Evolutionary conservation across 2,888 invertebrate genomes (phyloP).

Genomic region (Thyatira batis): DNA sequence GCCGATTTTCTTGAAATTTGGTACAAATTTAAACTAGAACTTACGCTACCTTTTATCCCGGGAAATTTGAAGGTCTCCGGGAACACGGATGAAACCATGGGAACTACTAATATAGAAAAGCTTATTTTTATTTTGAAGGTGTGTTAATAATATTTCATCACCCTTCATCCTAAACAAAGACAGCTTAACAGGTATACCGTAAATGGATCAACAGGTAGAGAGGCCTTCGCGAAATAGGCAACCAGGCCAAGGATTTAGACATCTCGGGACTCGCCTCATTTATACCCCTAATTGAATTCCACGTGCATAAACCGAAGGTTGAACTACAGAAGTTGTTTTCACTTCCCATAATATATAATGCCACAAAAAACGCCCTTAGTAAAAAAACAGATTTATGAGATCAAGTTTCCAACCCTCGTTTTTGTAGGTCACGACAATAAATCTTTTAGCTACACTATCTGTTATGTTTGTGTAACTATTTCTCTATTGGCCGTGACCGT

Average conservation of each 20-base stretch:
- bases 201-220: constrained; percentile 56
- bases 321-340: not conserved
- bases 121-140: no score
- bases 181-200: constrained; percentile 38
- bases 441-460: not conserved
- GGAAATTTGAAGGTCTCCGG: no score
- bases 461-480: not conserved
- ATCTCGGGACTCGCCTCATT: constrained; percentile 1
- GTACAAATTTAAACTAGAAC: no score
- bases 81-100: no score
- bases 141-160: constrained; percentile 22
- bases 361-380: not conserved
- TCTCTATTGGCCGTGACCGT: not conserved
- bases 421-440: not conserved
- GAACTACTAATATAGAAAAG: no score
- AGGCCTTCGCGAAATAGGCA: constrained; percentile 46
- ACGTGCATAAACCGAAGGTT: not conserved
- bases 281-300: constrained; percentile 6
- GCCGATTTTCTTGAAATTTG: no score
- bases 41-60: no score
- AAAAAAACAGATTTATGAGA: not conserved
- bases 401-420: not conserved
- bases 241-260: constrained; percentile 51
- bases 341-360: not conserved
- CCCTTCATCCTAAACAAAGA: constrained; percentile 24